These are phyloP conservation scores for Probaryconus sp. DNA, from an alignment of 1,140 invertebrate genomes.

Conservation along the genomic window DNA sequence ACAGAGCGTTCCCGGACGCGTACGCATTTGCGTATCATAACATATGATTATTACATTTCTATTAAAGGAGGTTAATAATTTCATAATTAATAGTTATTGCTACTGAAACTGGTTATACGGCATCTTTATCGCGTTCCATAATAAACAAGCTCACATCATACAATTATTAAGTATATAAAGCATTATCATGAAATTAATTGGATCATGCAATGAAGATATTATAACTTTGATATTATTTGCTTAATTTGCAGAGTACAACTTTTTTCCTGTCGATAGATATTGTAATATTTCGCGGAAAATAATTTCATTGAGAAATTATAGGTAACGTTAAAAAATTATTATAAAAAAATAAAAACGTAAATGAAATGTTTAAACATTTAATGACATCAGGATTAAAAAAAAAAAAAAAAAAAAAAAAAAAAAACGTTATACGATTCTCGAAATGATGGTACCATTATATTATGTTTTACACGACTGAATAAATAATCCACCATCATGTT, in stretches of 20 bases:
- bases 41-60: slow-evolving; percentile 24
- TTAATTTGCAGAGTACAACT: neutral
- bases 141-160: slow-evolving; percentile 32
- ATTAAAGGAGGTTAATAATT: slow-evolving; percentile 44
- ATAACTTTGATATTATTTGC: neutral
- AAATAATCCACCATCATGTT: too few species aligned
- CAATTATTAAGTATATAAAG: slow-evolving; percentile 34
- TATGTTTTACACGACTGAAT: too few species aligned
- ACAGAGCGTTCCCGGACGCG: slow-evolving; percentile 15
- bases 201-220: slow-evolving; percentile 22
- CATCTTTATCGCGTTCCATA: slow-evolving; percentile 26
- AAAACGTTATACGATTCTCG: too few species aligned
- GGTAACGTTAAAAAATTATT: too few species aligned
- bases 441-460: too few species aligned
- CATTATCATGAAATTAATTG: slow-evolving; percentile 31
- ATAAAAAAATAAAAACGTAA: too few species aligned
- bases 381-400: too few species aligned
- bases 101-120: slow-evolving; percentile 26
- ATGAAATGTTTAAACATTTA: too few species aligned
- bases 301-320: too few species aligned
- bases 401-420: too few species aligned
- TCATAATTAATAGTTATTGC: slow-evolving; percentile 33
- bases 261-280: too few species aligned
- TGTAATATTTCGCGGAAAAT: too few species aligned
- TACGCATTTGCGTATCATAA: slow-evolving; percentile 19